phyloP scores from a whole-genome alignment of 2,888 invertebrate species.

The Acanthacorydalis orientalis region DNA sequence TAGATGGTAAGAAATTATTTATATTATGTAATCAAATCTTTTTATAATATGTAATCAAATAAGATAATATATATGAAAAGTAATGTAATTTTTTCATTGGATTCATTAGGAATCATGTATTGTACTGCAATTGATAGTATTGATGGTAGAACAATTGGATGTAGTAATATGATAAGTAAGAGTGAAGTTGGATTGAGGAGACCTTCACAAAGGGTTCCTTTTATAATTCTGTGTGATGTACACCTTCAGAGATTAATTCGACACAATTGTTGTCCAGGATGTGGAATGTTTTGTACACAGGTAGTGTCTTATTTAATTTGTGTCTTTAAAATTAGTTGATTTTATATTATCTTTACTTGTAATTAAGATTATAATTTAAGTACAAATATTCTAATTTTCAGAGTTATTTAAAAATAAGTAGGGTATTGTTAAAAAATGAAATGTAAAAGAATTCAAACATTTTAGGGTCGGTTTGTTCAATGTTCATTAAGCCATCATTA shows the following conservation, averaged over 20 bases:
- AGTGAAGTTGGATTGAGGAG: slow-evolving; percentile 42
- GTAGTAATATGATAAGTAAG: slow-evolving; percentile 49
- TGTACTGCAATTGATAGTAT: slow-evolving; percentile 65
- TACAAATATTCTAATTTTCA: too few relatives aligned
- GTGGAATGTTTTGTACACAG: slow-evolving; percentile 81
- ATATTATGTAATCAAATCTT: too few relatives aligned
- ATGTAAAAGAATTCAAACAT: slow-evolving; percentile 4
- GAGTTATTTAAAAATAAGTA: too few relatives aligned
- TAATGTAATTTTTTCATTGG: slow-evolving; percentile 10
- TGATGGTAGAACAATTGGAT: slow-evolving; percentile 60
- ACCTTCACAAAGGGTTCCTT: slow-evolving; percentile 60
- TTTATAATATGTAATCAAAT: too few relatives aligned
- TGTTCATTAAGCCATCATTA: slow-evolving; percentile 67
- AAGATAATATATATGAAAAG: too few relatives aligned
- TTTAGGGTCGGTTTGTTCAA: slow-evolving; percentile 65
- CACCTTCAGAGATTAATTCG: slow-evolving; percentile 57
- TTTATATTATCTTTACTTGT: not conserved
- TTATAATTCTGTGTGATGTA: slow-evolving; percentile 58
- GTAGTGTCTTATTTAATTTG: slow-evolving; percentile 30
- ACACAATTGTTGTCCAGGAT: slow-evolving; percentile 82
- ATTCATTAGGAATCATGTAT: slow-evolving; percentile 34
- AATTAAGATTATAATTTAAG: too few relatives aligned
- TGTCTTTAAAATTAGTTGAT: slow-evolving; percentile 1
- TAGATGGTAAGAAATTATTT: slow-evolving; percentile 13
- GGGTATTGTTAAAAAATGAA: too few relatives aligned